Base-by-base conservation (phyloP, 2,113 vertebrate species). In the Paracanthobrama guichenoti region DNA sequence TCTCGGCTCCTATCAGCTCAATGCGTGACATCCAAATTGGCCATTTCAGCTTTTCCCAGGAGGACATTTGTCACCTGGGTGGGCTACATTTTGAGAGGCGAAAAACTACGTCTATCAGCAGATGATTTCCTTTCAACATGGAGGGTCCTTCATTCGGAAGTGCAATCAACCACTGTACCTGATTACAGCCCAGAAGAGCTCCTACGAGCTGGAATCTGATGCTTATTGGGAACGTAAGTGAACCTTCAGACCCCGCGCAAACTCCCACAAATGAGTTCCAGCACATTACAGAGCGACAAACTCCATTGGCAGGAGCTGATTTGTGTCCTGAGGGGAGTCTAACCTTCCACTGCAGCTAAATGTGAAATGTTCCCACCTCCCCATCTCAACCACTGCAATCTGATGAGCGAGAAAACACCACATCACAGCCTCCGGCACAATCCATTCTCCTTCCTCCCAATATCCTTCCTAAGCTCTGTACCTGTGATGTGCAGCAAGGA, bases 351-450 rank as follows among this genome's bases (percentile, higher is more conserved):
- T 79, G 86, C 86, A 57, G 80, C 66, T 88, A 77, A 88, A 90
- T 83, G 82, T 78, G 72, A 79, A 85, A 69, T 71, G 39, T 71
- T 85, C 46, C 82, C 79, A 53, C 24, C 81, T 67, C 42, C 73
- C 59, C 79, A 84, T 48, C 85, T 86, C 84, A 87, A 81, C 82
- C 50, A 79, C 80, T 2, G 35, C n/a, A 22, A 86, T 73, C 71
- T 83, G 85, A 88, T 78, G 80, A 85, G 74, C 28, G 60, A 87
- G 85, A 62, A 81, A 80, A n/a, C 79, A 79, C 84, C 81, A 82
- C 85, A 87, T 86, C 83, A 88, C 72, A 44, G 81, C 88, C 87
- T 67, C 20, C 24, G 84, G 90, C 84, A 67, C 82, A 81, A 82
- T 57, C 82, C n/a, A 46, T 62, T 39, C 67, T 78, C 73, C 35